These are phyloP conservation scores for Parnassius orleans DNA, from an alignment of 2,888 invertebrate genomes.

Conservation along the genomic window DNA sequence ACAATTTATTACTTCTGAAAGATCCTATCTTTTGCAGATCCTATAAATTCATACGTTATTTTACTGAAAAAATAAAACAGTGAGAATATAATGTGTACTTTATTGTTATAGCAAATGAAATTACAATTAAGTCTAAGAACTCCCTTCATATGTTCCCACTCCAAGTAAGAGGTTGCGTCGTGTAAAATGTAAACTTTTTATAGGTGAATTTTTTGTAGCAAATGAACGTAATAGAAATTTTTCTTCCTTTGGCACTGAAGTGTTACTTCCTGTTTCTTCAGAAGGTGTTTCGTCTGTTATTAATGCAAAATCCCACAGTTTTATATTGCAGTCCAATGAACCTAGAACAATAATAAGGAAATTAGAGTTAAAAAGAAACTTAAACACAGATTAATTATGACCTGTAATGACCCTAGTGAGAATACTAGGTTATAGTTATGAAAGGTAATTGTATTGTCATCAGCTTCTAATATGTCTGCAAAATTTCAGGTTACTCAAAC, in stretches of 20 bases:
- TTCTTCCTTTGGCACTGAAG: conserved; percentile 88
- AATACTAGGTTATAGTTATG: no score
- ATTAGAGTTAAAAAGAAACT: not conserved
- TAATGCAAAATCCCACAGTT: conserved; percentile 95
- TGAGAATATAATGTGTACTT: no score
- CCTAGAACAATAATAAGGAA: conserved; percentile 68
- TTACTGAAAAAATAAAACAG: not conserved
- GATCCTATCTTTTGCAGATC: conserved; percentile 69
- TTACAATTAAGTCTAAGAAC: conserved; percentile 43
- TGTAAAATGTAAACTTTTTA: conserved; percentile 95
- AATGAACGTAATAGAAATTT: conserved; percentile 91
- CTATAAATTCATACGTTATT: conserved; percentile 30
- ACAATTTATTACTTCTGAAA: conserved; percentile 90
- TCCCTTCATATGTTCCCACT: conserved; percentile 90
- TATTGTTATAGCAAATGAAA: not conserved
- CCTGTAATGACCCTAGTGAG: no score
- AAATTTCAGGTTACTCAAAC: no score
- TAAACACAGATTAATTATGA: no score
- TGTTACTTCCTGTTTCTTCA: conserved; percentile 90
- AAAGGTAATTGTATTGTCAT: no score
- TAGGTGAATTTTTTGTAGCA: conserved; percentile 96
- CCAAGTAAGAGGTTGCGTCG: conserved; percentile 94
- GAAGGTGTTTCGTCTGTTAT: conserved; percentile 92
- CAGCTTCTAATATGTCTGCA: no score
- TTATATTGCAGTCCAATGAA: conserved; percentile 93